Evolutionary conservation across 37 sponge, comb jelly and placozoan genomes (phyloP), one percentile per base, ranked within the genome.

Genomic region (Dysidea cf. avara): DNA sequence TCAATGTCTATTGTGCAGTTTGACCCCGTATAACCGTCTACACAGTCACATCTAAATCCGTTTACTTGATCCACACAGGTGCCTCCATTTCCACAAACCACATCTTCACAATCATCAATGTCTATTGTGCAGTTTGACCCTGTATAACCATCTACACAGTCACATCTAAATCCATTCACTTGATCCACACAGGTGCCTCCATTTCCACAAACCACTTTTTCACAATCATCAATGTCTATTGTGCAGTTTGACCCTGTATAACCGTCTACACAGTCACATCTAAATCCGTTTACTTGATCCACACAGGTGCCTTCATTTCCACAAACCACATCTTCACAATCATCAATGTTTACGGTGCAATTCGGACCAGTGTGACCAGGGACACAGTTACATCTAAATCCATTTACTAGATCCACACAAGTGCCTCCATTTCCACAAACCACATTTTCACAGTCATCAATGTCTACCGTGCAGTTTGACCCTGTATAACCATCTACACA

Each of bases 1-100:
- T 86, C 37, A 34, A 84, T 75, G 25, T 74, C 35, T 6, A 63
- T 58, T n/a, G n/a, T n/a, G 52, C 94, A 93, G 16, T 17, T 39
- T 3, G 0, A 58, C 28, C 94, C 94, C 36, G 80, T 93, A 60
- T 51, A 93, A 16, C 91, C 92, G 1, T 35, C 39, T 7, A 29
- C 51, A 75, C 91, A 90, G 29, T 46, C 33, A 56, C 91, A 90
- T 18, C 47, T 55, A 60, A 61, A 74, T 20, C 22, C 55, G n/a
- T n/a, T n/a, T n/a, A n/a, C n/a, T n/a, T n/a, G n/a, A 56, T 78
- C 74, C 22, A 66, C 66, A 68, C 83, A 82, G 0, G 50, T 74
- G 50, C 76, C 83, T 46, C 36, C 32, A 39, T 82, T 74, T 22
- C 28, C 53, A 40, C 83, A n/a, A n/a, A n/a, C n/a, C n/a, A n/a